Base-by-base conservation (phyloP, 2,797 vertebrate genomes). In the Saguinus oedipus region DNA sequence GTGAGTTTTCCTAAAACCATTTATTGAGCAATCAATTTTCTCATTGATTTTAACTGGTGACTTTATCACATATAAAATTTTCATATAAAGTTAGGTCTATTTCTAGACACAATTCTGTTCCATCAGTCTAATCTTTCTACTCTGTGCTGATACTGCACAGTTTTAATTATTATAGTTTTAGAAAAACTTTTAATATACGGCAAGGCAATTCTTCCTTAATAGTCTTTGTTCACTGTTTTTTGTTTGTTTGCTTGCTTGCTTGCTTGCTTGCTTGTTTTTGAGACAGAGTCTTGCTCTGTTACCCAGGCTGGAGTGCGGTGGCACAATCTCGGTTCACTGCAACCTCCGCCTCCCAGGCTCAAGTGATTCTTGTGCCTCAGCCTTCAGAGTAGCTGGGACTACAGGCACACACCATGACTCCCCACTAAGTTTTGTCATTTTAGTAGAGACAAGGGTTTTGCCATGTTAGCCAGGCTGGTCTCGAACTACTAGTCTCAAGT, bases 11-110 rank as follows among this genome's bases (percentile, higher is more conserved):
- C 72, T 92, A 81, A 96, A 91, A 75, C 26, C 11, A 70, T 75
- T 87, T 92, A 90, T 68, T 96, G 9, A 74, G 93, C 91, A 93
- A 74, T 92, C 36, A 24, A 94, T 70, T 97, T 81, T 75, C 15
- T 33, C 59, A 92, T 74, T 92, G 88, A 93, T 72, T 85, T 94
- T 88, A 95, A 89, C 74, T 75, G 87, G 85, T 85, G 44, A 46
- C 9, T 90, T 94, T 82, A 42, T 93, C 53, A 53, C 72, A 48
- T 14, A 86, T 64, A 55, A 96, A 76, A 92, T 93, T 85, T 94
- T 48, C 55, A 64, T 59, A 44, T 46, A 76, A 93, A 93, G 30
- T 36, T 84, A 78, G 27, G 9, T 72, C n/a, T 92, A 46, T 93
- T 95, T 88, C 70, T 83, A 44, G 61, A 86, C 27, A 90, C 12